Conservation (phyloP, 2,113 vertebrate genomes). For the Boulengeromyrus knoepffleri region DNA sequence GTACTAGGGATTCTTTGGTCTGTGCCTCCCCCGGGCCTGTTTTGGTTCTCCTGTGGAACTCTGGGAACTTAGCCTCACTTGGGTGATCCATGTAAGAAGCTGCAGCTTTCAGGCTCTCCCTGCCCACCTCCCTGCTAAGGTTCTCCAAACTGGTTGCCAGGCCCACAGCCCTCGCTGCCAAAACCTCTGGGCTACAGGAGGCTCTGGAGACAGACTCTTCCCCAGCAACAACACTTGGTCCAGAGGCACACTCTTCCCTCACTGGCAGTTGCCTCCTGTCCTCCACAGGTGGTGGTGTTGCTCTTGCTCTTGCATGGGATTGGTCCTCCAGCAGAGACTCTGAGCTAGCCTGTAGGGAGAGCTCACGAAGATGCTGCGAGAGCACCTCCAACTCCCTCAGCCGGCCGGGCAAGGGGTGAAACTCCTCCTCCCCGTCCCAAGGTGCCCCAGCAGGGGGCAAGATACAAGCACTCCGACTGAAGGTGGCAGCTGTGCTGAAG, state of each 20-base stretch:
- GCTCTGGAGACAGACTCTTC: neutral
- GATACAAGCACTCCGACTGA: conserved; percentile 45
- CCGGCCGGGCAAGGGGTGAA: conserved; percentile 67
- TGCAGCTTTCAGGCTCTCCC: conserved; percentile 26
- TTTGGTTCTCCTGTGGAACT: conserved; percentile 27
- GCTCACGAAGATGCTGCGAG: conserved; percentile 59
- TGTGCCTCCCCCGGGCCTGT: conserved; percentile 26
- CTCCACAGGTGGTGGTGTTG: conserved; percentile 9
- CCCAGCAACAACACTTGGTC: neutral
- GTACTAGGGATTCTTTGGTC: conserved; percentile 59
- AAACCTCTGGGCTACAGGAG: neutral
- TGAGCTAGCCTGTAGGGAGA: conserved; percentile 46
- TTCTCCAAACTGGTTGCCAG: conserved; percentile 24
- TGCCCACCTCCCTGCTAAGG: conserved; percentile 25
- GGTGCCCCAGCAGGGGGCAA: conserved; percentile 41
- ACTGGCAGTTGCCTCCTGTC: conserved; percentile 4
- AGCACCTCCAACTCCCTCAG: conserved; percentile 71
- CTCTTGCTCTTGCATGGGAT: conserved; percentile 17
- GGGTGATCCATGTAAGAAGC: conserved; percentile 40
- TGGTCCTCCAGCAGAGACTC: conserved; percentile 29
- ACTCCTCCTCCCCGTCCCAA: conserved; percentile 72
- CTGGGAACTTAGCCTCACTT: conserved; percentile 29
- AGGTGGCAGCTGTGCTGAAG: conserved; percentile 25
- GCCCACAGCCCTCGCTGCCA: neutral
- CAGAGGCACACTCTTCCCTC: neutral